Evolutionary conservation across 2,797 vertebrate genomes (phyloP).

Genomic region (Sebastes ruberrimus): DNA sequence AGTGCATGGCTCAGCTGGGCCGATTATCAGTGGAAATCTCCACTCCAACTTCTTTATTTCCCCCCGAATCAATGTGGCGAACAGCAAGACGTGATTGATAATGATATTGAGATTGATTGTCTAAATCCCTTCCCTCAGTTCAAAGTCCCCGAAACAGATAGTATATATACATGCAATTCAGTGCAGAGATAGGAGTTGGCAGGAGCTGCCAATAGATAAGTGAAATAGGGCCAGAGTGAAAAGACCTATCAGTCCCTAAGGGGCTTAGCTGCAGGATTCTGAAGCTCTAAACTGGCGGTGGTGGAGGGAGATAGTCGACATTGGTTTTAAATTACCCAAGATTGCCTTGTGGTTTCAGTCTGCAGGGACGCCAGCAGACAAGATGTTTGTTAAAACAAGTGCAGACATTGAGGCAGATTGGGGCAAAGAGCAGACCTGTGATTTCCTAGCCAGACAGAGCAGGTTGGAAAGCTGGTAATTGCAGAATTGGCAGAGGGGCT

Average conservation of each 20-base stretch:
- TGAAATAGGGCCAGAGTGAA: constrained; percentile 87
- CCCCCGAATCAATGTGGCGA: constrained; percentile 86
- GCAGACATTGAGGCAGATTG: constrained; percentile 79
- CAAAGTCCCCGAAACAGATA: constrained; percentile 86
- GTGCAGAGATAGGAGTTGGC: constrained; percentile 79
- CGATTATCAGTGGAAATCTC: constrained; percentile 91
- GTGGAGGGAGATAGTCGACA: constrained; percentile 79
- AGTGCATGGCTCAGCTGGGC: constrained; percentile 82
- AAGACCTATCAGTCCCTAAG: constrained; percentile 83
- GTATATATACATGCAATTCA: constrained; percentile 84
- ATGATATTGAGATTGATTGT: constrained; percentile 92
- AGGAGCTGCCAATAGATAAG: constrained; percentile 86
- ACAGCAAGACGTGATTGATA: constrained; percentile 87
- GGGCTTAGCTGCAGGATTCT: constrained; percentile 84
- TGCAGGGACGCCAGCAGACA: constrained; percentile 77
- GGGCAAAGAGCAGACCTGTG: constrained; percentile 78
- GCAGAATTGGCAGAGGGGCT: constrained; percentile 80
- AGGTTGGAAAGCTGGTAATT: constrained; percentile 79
- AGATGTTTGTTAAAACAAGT: constrained; percentile 87
- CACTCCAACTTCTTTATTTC: constrained; percentile 86
- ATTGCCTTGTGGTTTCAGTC: constrained; percentile 86
- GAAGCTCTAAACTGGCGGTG: constrained; percentile 78
- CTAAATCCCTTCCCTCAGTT: constrained; percentile 90
- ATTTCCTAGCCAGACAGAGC: constrained; percentile 77
- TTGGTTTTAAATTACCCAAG: constrained; percentile 87